Evolutionary conservation across 2,888 invertebrate species (phyloP).

Genomic region (Cheilosia grossa): DNA sequence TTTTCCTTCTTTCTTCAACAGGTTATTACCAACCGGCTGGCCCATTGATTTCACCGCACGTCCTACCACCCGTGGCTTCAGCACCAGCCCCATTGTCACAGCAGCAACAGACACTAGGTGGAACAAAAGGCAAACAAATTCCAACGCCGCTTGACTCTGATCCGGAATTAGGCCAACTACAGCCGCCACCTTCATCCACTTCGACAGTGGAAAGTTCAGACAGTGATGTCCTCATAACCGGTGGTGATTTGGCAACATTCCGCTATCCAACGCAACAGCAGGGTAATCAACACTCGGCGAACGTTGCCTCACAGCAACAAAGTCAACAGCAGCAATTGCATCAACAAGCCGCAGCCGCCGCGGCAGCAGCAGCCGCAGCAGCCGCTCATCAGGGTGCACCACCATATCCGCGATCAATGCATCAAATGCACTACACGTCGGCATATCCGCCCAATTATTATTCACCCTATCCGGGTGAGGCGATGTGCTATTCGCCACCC

Average conservation of each 20-base stretch:
- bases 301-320: constrained; percentile 75
- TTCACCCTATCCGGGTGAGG: constrained; percentile 82
- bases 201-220: constrained; percentile 80
- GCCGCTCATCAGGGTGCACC: constrained; percentile 81
- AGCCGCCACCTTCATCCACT: constrained; percentile 79
- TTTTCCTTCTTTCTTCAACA: constrained; percentile 82
- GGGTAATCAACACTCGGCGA: constrained; percentile 73
- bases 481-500: constrained; percentile 84
- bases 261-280: constrained; percentile 78
- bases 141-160: constrained; percentile 83
- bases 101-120: constrained; percentile 59
- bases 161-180: constrained; percentile 82
- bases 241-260: constrained; percentile 80
- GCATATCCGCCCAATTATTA: constrained; percentile 83
- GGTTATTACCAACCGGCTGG: constrained; percentile 97
- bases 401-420: constrained; percentile 82
- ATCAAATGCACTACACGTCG: constrained; percentile 83
- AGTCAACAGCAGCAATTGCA: constrained; percentile 79
- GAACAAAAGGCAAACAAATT: constrained; percentile 76
- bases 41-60: constrained; percentile 90
- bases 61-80: constrained; percentile 84
- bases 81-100: constrained; percentile 77
- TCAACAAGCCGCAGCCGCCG: constrained; percentile 78
- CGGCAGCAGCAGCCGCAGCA: constrained; percentile 80
- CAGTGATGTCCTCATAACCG: constrained; percentile 79